These are phyloP conservation scores for Alosa alosa DNA, from an alignment of 2,113 vertebrate species.

Conservation along the genomic window DNA sequence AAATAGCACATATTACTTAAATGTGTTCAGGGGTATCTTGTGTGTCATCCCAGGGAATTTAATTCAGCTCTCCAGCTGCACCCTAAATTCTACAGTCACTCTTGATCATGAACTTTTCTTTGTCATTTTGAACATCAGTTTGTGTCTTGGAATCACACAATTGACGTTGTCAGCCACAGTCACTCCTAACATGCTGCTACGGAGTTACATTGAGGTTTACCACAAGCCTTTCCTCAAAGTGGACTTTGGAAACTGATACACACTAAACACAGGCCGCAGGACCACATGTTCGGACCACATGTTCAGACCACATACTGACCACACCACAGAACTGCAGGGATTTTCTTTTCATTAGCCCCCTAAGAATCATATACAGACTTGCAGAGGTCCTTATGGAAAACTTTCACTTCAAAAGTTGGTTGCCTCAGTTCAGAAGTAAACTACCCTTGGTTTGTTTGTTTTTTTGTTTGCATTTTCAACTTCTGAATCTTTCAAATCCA, in stretches of 20 bases:
- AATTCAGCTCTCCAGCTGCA: neutral
- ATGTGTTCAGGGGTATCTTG: neutral
- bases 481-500: neutral
- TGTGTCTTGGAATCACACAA: neutral
- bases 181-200: neutral
- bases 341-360: neutral
- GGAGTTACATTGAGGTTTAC: neutral
- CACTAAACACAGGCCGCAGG: neutral
- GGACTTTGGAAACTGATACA: neutral
- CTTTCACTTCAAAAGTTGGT: neutral
- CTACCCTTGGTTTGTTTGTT: neutral
- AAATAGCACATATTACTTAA: neutral
- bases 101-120: neutral
- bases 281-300: constrained; percentile 16
- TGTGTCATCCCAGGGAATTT: neutral
- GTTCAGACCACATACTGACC: constrained; percentile 15
- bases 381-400: neutral
- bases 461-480: neutral
- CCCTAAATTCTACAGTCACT: neutral
- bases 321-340: neutral
- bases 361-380: neutral
- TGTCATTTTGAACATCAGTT: neutral
- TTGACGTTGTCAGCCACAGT: neutral
- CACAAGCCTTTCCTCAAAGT: neutral
- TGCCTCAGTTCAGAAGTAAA: neutral